A percentile compares a stretch with the other conserved stretches of the same genome.
phyloP scores from a whole-genome alignment of 1,140 invertebrate genomes.

The Halesus radiatus region DNA sequence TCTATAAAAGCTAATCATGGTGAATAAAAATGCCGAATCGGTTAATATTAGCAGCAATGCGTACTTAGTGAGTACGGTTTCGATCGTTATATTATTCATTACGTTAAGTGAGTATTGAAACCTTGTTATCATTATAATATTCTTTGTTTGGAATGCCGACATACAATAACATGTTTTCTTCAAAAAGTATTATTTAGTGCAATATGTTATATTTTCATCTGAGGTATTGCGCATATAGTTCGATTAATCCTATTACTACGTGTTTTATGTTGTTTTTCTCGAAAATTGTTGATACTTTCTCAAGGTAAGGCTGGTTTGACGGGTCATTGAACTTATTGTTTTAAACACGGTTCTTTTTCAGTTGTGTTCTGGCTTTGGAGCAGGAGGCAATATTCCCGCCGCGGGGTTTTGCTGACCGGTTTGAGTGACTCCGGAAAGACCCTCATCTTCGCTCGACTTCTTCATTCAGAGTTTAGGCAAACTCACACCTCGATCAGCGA shows the following conservation, averaged over 20 bases:
- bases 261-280: too few species aligned
- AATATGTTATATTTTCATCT: too few species aligned
- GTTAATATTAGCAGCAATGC: conserved; percentile 19
- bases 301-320: too few species aligned
- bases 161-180: too few species aligned
- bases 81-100: conserved; percentile 34
- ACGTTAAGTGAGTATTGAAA: conserved; percentile 40
- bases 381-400: conserved; percentile 69
- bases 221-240: neutral
- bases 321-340: too few species aligned
- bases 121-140: neutral
- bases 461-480: conserved; percentile 78
- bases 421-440: conserved; percentile 91
- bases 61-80: conserved; percentile 14
- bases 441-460: conserved; percentile 81
- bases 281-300: too few species aligned
- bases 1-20: neutral
- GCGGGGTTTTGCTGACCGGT: conserved; percentile 84
- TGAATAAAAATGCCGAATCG: neutral
- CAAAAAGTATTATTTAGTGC: too few species aligned
- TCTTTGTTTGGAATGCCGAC: neutral
- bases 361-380: conserved; percentile 73
- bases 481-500: conserved; percentile 91
- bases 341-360: conserved; percentile 59
- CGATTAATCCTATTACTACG: too few species aligned